Evolutionary conservation across 1,140 invertebrate species (phyloP).

Genomic region (Pomacea maculata): DNA sequence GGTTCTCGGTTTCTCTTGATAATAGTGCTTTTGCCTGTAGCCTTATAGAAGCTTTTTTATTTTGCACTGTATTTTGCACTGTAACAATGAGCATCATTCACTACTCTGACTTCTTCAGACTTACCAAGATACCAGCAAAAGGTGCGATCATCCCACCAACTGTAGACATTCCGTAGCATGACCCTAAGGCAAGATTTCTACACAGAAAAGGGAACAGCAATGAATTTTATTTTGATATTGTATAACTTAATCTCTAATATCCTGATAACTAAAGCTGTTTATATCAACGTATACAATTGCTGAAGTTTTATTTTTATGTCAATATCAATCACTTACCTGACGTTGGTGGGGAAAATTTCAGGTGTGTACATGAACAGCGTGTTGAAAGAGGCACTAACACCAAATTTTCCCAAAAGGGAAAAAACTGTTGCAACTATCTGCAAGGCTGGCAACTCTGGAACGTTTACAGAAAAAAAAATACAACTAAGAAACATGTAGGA

Average conservation of each 20-base stretch:
- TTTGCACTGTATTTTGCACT: neutral
- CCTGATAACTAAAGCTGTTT: neutral
- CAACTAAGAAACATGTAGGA: no score
- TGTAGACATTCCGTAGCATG: conserved; percentile 34
- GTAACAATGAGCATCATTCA: neutral
- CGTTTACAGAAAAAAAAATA: no score
- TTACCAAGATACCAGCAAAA: conserved; percentile 38
- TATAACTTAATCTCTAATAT: no score
- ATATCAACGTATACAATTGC: no score
- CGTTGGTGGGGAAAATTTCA: conserved; percentile 34
- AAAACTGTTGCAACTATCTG: conserved; percentile 4
- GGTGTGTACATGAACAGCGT: conserved; percentile 26
- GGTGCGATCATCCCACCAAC: conserved; percentile 45
- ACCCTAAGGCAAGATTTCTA: conserved; percentile 39
- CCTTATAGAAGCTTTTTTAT: no score
- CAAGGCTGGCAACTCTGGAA: no score
- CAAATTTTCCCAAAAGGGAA: conserved; percentile 28
- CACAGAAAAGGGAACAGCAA: neutral
- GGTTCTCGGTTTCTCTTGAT: no score
- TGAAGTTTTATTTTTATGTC: no score
- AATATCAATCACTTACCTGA: conserved; percentile 13
- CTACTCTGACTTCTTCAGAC: neutral
- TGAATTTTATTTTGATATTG: no score
- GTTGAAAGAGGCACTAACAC: conserved; percentile 18
- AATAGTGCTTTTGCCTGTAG: no score